A percentile compares a stretch with the other conserved stretches of the same genome.
Evolutionary conservation across 2,888 invertebrate species (phyloP).

Genomic region (Tuta absoluta): DNA sequence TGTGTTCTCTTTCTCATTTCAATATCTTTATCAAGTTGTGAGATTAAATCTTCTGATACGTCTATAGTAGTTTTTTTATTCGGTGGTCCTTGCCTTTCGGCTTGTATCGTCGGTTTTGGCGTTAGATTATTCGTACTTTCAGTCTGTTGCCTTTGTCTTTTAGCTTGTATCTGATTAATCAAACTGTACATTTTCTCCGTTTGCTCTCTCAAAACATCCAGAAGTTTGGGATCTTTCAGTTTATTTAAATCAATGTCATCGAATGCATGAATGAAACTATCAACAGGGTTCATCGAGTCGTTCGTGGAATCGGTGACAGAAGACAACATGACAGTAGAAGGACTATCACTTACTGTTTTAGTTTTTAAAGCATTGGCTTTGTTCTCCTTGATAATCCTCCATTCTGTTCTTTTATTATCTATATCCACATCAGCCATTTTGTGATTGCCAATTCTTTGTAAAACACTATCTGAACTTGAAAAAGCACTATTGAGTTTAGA

Average conservation of each 20-base stretch:
- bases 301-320: no score
- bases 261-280: no score
- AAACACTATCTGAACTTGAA: constrained; percentile 1
- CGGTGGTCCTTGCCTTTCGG: not conserved
- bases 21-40: constrained; percentile 26
- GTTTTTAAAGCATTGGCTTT: not conserved
- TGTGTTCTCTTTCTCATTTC: constrained; percentile 28
- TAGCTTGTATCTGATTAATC: not conserved
- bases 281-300: no score
- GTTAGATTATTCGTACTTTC: no score
- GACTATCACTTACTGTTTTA: not conserved
- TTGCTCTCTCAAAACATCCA: constrained; percentile 37
- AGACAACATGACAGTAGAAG: no score
- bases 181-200: constrained; percentile 41
- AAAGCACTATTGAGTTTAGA: not conserved
- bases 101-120: not conserved
- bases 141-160: no score
- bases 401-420: constrained; percentile 2
- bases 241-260: not conserved
- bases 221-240: not conserved
- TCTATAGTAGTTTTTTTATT: no score
- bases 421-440: not conserved
- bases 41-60: no score
- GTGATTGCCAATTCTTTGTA: not conserved
- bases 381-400: not conserved